Conservation (phyloP, 2,113 vertebrate genomes). For the Clupea harengus region DNA sequence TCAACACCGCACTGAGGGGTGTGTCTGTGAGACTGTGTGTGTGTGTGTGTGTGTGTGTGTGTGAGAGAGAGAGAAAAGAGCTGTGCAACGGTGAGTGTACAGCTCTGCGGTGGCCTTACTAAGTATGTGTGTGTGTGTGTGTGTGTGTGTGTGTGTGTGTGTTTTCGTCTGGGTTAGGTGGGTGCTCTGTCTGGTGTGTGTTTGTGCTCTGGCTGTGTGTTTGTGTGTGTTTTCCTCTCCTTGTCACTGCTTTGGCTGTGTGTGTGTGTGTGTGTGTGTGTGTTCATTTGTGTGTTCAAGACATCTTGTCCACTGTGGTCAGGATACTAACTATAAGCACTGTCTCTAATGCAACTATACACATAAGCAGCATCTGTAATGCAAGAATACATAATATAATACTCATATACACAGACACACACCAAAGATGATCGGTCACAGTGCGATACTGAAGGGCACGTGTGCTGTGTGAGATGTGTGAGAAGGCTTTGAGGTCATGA, state of each 20-base stretch:
- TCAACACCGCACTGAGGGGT: constrained; percentile 10
- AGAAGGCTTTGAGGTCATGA: background rate
- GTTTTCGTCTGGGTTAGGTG: too few species aligned
- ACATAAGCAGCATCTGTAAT: background rate
- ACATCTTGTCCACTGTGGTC: background rate
- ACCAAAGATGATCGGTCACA: background rate
- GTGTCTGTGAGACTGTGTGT: background rate
- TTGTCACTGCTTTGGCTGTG: background rate
- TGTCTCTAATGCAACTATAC: constrained; percentile 1
- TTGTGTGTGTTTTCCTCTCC: background rate
- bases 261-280: background rate
- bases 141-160: background rate
- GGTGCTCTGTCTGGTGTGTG: background rate
- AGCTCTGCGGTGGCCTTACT: constrained; percentile 13
- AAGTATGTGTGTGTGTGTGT: background rate
- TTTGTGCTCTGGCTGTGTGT: background rate
- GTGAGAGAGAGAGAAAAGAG: background rate
- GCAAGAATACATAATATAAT: background rate
- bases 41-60: constrained; percentile 3
- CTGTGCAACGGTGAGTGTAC: background rate
- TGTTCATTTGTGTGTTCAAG: background rate
- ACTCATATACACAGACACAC: background rate
- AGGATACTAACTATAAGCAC: constrained; percentile 15
- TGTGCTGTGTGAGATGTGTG: background rate
- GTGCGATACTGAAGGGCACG: background rate